Evolutionary conservation across 2,797 vertebrate genomes (phyloP), one percentile per base, ranked within the genome.

Genomic region (Chloroceryle inda): DNA sequence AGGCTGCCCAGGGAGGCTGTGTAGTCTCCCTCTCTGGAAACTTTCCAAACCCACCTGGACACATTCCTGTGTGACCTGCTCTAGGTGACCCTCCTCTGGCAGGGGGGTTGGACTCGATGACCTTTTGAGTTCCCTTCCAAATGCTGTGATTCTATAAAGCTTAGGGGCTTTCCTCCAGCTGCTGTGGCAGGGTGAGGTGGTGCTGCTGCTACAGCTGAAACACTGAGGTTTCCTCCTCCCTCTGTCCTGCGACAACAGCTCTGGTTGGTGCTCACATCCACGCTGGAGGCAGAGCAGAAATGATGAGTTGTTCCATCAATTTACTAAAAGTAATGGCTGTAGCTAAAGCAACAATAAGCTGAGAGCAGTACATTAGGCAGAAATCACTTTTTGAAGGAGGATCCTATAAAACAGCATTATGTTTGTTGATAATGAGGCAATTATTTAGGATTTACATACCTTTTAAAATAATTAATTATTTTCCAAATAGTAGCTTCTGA

Each of bases 401-500:
- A 89, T 96, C 62, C 5, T 92, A 75, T 56, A 87, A 97, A 97
- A 64, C 49, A 94, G 42, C 61, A 77, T 94, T 91, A 94, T 68
- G 44, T 85, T 95, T 6, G 58, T 81, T 90, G 82, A 42, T 89
- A 96, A 92, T 96, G 87, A 85, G 76, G 63, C 92, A 95, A 97
- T 97, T 97, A 95, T 83, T 96, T 85, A 95, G 91, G 97, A 96
- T 95, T 94, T 91, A 35, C 85, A 61, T 89, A 94, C 93, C 87
- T 97, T 97, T 97, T 66, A 96, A 95, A 92, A 91, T 96, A 96
- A 97, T 96, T 96, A 96, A 97, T 96, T 94, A 45, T 37, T 35
- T 86, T 91, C 89, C 96, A 94, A 92, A 93, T 56, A 29, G 26
- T 86, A 88, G 64, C 92, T 97, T 93, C 69, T 85, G 96, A 97